A percentile compares a stretch with the other conserved stretches of the same genome.
These are phyloP conservation scores for Riparia riparia DNA, from an alignment of 2,113 vertebrate species.

Conservation along the genomic window DNA sequence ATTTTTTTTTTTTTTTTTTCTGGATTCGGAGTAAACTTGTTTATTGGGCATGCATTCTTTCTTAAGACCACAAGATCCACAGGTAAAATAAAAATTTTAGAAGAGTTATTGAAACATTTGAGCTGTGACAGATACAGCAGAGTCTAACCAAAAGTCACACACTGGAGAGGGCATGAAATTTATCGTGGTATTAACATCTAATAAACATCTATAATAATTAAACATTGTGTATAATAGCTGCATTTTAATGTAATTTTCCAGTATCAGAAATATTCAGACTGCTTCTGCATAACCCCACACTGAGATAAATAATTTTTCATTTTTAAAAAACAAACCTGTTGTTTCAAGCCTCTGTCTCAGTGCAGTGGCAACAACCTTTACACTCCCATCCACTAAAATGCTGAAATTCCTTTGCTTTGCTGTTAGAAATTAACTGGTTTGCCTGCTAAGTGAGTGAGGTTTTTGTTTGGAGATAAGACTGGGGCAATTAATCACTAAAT, in stretches of 20 bases:
- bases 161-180: neutral
- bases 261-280: neutral
- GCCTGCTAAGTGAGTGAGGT: rapidly evolving
- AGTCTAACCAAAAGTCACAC: neutral
- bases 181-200: neutral
- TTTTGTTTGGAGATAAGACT: slow-evolving; percentile 2
- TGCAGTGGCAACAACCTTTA: neutral
- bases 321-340: neutral
- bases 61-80: neutral
- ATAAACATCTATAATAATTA: neutral
- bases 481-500: neutral
- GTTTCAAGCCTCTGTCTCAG: neutral
- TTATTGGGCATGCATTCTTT: neutral
- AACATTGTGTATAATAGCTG: neutral
- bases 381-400: neutral
- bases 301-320: neutral
- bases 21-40: neutral
- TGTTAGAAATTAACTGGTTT: neutral
- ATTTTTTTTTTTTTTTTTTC: neutral
- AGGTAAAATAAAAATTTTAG: neutral
- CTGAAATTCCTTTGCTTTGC: neutral
- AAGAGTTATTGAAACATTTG: neutral
- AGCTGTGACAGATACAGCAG: neutral
- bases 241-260: neutral
- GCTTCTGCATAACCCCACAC: neutral